Evolutionary conservation across 2,888 invertebrate species (phyloP), one percentile per base, ranked within the genome.

Genomic region (Stenchaetothrips biformis): DNA sequence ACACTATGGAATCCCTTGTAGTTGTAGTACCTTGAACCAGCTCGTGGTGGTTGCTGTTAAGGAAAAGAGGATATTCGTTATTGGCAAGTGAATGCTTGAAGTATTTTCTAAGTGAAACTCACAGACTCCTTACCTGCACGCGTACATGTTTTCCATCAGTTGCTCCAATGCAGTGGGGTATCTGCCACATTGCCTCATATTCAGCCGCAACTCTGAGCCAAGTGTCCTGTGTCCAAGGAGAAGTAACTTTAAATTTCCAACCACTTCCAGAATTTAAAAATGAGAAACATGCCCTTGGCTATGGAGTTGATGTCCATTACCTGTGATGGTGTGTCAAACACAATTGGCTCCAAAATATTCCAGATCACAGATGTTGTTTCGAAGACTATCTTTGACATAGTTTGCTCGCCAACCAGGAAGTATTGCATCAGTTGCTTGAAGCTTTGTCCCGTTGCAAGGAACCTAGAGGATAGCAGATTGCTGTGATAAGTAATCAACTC

Each of bases 121-220:
- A 9, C 1, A 53, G 6, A 53, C 6, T 53, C 53, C 9, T 9
- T 53, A 53, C 53, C 53, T 53, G 53, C 53, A 53, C 2, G 79
- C 53, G 53, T 3, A 53, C 6, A 7, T 81, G 79, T 79, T 81
- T 81, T 18, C 81, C 79, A 74, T 62, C 81, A n/a, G 79, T 48
- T 47, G 67, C 67, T 6, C 79, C 81, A 25, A 79, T 77, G 77
- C 81, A 81, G 47, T 81, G 79, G 6, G 79, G 81, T 18, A 81
- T 48, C 0, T 81, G 59, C 79, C 81, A 81, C 49, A n/a, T 79
- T 62, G 27, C 13, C 21, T 53, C 53, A 53, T 13, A 53, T 7
- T 53, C 53, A 3, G 53, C 49, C n/a, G 62, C 59, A 80, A 27
- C 79, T 37, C 18, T n/a, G 9, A 37, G 80, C 80, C 53, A 53